Evolutionary conservation across 2,113 vertebrate species (phyloP), one percentile per base, ranked within the genome.

Genomic region (Sebastes schlegelii): DNA sequence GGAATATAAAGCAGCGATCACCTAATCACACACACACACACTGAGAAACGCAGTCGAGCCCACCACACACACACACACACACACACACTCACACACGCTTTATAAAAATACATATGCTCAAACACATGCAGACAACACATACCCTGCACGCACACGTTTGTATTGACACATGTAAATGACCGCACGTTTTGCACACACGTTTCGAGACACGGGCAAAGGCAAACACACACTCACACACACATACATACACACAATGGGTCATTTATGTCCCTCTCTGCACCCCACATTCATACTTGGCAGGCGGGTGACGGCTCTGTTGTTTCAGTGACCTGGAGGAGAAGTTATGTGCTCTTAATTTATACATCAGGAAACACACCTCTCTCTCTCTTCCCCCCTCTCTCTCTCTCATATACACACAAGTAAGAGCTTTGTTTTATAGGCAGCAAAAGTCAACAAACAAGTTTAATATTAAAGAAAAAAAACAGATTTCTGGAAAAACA

Each of bases 1-100:
- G 97, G 97, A 98, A 97, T 97, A 97, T 95, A 97, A 97, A 96
- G 96, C 95, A 95, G 94, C 92, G 95, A 95, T 96, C 96, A 97
- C 96, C 97, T 97, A 97, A 97, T 97, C 96, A 95, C 95, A 95
- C 34, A 34, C 34, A 34, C 26, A 34, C 92, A 82, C 52, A 74
- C 95, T 87, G 92, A 83, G 67, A 82, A 87, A 83, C 80, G 57
- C 94, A 94, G 93, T 96, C 96, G 95, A 95, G 69, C 61, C 26
- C 54, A 34, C 1, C 69, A 54, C 70, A 65, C 63, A 74, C 69
- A 64, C 63, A 74, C 69, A 64, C 77, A 48, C 63, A 57, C 71
- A 55, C 67, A 77, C 54, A 77, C 43, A 78, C 45, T 66, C 72
- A 74, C 48, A 82, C 54, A 68, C 67, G 3, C 23, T 51, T 51